Evolutionary conservation across 2,797 vertebrate species (phyloP), one percentile per base, ranked within the genome.

Genomic region (Spondyliosoma cantharus): DNA sequence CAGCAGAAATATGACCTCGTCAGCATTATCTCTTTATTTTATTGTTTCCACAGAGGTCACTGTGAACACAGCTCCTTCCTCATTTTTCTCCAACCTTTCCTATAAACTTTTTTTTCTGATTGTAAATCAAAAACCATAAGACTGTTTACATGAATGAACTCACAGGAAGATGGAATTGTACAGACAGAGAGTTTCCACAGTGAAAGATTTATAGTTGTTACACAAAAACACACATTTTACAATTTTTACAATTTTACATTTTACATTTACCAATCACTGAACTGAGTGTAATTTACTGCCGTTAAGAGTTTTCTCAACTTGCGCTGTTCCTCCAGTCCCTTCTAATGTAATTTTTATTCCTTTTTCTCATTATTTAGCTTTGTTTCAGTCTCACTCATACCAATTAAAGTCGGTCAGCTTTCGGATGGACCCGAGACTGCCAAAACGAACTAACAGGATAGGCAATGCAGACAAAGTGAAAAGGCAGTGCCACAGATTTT

Each of bases 21-120:
- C 83, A 85, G 76, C 69, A 68, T 86, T 87, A 89, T 87, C 85
- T 89, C 83, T 80, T 70, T 66, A 76, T 87, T 83, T 75, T 80
- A 86, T 74, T 79, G 83, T 86, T 83, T 80, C 64, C 20, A 16
- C 68, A 82, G 76, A 85, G 89, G 89, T 91, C 90, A 88, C 78
- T 9, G 57, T 49, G 83, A 90, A 76, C 78, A 46, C 42, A 52
- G 50, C 61, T 73, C 27, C 56, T 57, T 72, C 59, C 1, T 64
- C 53, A 71, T 76, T 79, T 80, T 64, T 81, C 68, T 63, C 27
- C 69, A 46, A 46, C 45, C 52, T 37, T 48, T 80, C 25, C 42
- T 17, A 37, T 13, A 52, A 11, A 49, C 25, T 65, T 57, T 19
- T 49, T 63, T 57, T 56, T 56, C n/a, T 4, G 19, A 60, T 61